Percentiles rank a stretch among this genome's conserved stretches.
phyloP scores from a whole-genome alignment of 1,140 invertebrate species.

The Bombus polaris region DNA sequence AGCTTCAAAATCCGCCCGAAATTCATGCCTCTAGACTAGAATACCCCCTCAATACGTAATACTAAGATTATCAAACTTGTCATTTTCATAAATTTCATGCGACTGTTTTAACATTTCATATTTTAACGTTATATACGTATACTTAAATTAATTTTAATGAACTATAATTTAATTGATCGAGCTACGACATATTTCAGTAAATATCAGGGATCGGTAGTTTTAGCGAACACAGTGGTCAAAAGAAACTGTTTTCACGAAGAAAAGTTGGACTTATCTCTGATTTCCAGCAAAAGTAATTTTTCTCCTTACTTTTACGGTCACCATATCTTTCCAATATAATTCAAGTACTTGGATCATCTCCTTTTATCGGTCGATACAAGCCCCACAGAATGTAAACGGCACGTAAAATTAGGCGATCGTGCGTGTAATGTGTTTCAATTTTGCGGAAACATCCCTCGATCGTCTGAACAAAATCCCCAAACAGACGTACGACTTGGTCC shows the following conservation, averaged over 20 bases:
- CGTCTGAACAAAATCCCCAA: constrained; percentile 12
- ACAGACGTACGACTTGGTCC: constrained; percentile 18
- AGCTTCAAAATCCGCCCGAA: no score
- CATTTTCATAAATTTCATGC: no score
- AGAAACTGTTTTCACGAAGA: neutral
- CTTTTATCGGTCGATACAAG: neutral
- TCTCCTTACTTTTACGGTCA: neutral
- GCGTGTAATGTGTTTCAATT: constrained; percentile 37
- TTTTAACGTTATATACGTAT: no score
- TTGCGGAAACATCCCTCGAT: constrained; percentile 13
- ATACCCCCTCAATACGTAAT: no score
- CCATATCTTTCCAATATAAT: neutral
- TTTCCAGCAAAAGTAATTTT: no score
- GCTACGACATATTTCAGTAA: neutral
- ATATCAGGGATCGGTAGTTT: neutral
- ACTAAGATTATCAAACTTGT: no score
- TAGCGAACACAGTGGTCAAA: neutral
- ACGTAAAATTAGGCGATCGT: constrained; percentile 30
- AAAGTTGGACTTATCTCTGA: no score
- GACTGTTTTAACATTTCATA: no score
- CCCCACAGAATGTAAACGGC: neutral
- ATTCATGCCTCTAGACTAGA: no score
- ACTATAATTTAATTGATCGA: no score
- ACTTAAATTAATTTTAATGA: no score
- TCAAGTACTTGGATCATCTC: neutral